Base-by-base conservation (phyloP, 2,888 invertebrate genomes). In the Coelinius sp. region DNA sequence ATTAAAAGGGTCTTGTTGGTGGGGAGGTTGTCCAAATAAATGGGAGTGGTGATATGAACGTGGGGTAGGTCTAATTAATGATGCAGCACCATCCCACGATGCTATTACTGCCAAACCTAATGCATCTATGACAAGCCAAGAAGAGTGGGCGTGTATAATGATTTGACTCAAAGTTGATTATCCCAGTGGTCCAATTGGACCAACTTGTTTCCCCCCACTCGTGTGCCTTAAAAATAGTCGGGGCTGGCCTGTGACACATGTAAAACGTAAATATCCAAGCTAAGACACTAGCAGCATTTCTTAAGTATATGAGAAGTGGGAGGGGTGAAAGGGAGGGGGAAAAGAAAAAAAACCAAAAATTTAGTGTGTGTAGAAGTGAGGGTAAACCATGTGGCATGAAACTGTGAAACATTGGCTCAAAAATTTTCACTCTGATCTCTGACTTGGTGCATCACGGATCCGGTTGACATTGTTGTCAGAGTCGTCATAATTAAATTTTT, bases 361-460 rank as follows among this genome's bases (percentile, higher is more conserved):
- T 52, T 20, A 27, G 27, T 24, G 46, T 64, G 24, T 69, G 64
- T 59, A 56, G 38, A 56, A 69, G 71, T 65, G 59, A 74, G 49
- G 71, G 72, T 68, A 31, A 59, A 65, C 76, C 79, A 81, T 78
- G 80, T 78, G 80, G 79, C 75, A 71, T 71, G 69, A 71, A 68
- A 75, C 46, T 75, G 69, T 71, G 69, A 71, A 68, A 75, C 46
- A 76, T 76, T 79, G 78, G 73, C 56, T 73, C 69, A 77, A 74
- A 76, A 78, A 80, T 81, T 82, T 78, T 83, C 85, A 83, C 80
- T 84, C 81, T 82, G 81, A 84, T 84, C 83, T 81, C 81, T 78
- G 81, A 76, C 81, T 75, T 75, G 75, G 78, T 77, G 78, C 80
- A 82, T 83, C 81, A 79, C 83, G 81, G 80, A 80, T 80, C 79